A percentile compares a stretch with the other conserved stretches of the same genome.
These are phyloP conservation scores for Peromyscus californicus DNA, from an alignment of 2,113 vertebrate genomes.

Conservation along the genomic window DNA sequence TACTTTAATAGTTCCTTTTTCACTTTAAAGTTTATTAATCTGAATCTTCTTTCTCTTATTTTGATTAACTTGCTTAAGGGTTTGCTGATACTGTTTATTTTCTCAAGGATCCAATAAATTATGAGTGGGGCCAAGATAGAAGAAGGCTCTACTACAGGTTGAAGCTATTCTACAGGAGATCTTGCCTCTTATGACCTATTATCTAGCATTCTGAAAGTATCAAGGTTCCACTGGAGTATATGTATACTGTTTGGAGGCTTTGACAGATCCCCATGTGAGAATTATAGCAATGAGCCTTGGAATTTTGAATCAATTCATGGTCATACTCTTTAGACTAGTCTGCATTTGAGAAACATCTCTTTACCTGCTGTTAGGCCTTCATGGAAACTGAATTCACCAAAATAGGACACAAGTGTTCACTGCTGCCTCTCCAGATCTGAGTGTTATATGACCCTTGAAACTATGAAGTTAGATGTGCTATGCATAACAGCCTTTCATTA, in stretches of 20 bases:
- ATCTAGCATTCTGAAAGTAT: not conserved
- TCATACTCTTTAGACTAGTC: not conserved
- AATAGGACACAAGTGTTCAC: too few relatives aligned
- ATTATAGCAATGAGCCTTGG: not conserved
- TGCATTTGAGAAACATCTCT: not conserved
- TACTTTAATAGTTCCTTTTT: not conserved
- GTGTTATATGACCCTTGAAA: not conserved
- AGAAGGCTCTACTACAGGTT: not conserved
- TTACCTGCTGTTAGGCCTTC: not conserved
- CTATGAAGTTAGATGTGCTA: not conserved
- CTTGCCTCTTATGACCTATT: not conserved
- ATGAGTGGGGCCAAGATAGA: not conserved
- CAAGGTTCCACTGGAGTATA: not conserved
- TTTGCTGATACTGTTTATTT: not conserved
- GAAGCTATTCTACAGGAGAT: not conserved
- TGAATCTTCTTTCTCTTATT: not conserved
- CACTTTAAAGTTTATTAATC: not conserved
- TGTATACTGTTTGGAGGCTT: not conserved
- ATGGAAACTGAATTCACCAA: too few relatives aligned
- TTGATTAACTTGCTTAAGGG: not conserved
- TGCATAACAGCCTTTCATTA: not conserved
- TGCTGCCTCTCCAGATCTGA: not conserved
- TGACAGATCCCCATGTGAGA: not conserved
- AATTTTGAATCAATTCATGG: not conserved
- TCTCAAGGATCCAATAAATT: not conserved